Evolutionary conservation across 2,888 invertebrate species (phyloP), one percentile per base, ranked within the genome.

Genomic region (Trissolcus brochymenae): DNA sequence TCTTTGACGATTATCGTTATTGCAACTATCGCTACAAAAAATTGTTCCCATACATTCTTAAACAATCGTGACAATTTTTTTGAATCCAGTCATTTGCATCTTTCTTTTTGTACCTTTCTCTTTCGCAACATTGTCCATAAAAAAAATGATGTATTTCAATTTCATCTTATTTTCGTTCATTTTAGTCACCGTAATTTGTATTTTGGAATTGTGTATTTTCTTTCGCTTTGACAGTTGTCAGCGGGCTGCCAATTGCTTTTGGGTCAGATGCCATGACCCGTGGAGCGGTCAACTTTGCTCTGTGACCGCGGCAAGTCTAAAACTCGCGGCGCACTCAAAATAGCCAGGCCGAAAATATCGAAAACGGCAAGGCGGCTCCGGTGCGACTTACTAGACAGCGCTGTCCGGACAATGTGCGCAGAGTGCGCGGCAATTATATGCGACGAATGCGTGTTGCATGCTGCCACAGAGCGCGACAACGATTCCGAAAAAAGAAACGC

Each of bases 301-400:
- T 50, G 64, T 55, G 75, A 71, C 73, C 67, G 61, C 73, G 62
- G 62, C 56, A 46, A 50, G 62, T 72, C 49, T 60, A 74, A 67
- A 50, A 71, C 73, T 70, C 41, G 50, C 35, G 19, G 56, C 40
- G 46, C 29, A 40, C 55, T 68, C 64, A 76, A 85, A 86, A 86
- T 86, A 86, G 83, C 78, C 73, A 66, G 79, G 79, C 84, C 82
- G 81, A 82, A 85, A 86, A 85, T 86, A 86, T 79, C 81, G 76
- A 62, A 80, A 79, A 80, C 78, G 57, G 79, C 68, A 73, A 74
- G 78, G 80, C 56, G 65, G 46, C 56, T 50, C n/a, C 17, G 25
- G 40, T 19, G 82, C 79, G 80, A 75, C 81, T 76, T 73, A 76
- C 72, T 73, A 79, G 65, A 70, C 73, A 77, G 65, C 65, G 79